A percentile compares a stretch with the other conserved stretches of the same genome.
Conservation (phyloP, 2,888 invertebrate species). For the Oxycera nigricornis region DNA sequence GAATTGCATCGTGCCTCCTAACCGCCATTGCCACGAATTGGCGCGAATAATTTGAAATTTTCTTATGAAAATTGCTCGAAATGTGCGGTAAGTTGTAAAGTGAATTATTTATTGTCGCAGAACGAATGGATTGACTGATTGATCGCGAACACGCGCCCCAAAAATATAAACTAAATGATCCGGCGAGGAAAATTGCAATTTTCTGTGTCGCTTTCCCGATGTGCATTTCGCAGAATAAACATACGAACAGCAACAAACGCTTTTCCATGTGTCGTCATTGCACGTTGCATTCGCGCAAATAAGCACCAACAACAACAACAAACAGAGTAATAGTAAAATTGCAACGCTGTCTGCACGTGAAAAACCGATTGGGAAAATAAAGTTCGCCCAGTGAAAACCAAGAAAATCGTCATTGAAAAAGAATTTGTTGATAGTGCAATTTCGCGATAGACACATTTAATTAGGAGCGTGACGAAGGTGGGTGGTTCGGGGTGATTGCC, state of each 20-base stretch:
- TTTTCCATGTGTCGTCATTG: constrained; percentile 10
- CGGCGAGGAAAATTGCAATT: not conserved
- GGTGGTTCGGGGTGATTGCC: not conserved
- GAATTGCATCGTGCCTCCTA: constrained; percentile 11
- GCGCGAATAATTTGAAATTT: not conserved
- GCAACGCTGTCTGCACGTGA: not conserved
- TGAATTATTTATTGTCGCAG: too few species aligned
- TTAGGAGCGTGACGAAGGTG: not conserved
- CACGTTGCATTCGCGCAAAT: not conserved
- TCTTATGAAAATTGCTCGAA: too few species aligned
- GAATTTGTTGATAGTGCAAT: not conserved
- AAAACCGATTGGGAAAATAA: too few species aligned
- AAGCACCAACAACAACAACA: not conserved
- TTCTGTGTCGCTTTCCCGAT: not conserved
- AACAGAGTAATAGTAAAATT: not conserved
- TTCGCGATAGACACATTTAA: not conserved
- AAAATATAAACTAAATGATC: not conserved
- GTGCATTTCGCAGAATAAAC: not conserved
- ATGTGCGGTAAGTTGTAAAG: too few species aligned
- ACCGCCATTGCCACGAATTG: not conserved
- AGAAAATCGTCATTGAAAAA: not conserved
- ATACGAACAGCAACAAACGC: not conserved
- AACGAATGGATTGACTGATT: too few species aligned
- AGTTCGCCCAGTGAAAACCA: not conserved
- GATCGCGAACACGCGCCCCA: too few species aligned